Evolutionary conservation across 64 coral and sea anemone genomes (phyloP).

Genomic region (Porites lutea): DNA sequence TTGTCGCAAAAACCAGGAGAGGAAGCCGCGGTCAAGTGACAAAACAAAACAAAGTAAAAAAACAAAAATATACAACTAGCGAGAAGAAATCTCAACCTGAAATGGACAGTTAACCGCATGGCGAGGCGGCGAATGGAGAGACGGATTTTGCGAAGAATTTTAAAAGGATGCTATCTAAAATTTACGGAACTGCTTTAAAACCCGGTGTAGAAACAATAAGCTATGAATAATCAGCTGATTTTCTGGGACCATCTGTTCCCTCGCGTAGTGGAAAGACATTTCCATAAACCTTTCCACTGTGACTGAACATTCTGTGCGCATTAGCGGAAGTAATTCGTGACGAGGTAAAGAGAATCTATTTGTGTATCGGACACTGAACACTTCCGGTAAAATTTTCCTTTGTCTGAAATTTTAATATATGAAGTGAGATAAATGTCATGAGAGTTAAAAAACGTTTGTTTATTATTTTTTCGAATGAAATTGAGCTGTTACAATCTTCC

Average conservation of each 20-base stretch:
- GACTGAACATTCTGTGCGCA: background rate
- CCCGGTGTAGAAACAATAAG: background rate
- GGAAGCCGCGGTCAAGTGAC: background rate
- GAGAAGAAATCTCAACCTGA: background rate
- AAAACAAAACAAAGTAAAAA: conserved; percentile 21
- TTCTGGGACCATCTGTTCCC: background rate
- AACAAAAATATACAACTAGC: background rate
- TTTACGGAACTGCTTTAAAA: background rate
- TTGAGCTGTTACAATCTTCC: no score
- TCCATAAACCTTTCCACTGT: background rate
- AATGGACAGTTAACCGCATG: conserved; percentile 26
- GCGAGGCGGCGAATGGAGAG: background rate
- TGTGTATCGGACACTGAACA: background rate
- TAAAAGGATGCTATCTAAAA: background rate
- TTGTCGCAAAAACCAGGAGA: conserved; percentile 31
- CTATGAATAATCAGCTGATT: conserved; percentile 48
- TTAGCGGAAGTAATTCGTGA: conserved; percentile 11
- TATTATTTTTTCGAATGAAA: no score
- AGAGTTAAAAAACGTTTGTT: no score
- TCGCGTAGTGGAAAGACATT: background rate
- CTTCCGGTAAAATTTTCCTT: background rate
- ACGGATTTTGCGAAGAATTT: background rate
- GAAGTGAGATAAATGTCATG: no score
- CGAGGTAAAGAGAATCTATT: conserved; percentile 11
- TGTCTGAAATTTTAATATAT: no score